A percentile compares a stretch with the other conserved stretches of the same genome.
These are phyloP conservation scores for Listronotus oregonensis DNA, from an alignment of 1,140 invertebrate genomes.

Conservation along the genomic window DNA sequence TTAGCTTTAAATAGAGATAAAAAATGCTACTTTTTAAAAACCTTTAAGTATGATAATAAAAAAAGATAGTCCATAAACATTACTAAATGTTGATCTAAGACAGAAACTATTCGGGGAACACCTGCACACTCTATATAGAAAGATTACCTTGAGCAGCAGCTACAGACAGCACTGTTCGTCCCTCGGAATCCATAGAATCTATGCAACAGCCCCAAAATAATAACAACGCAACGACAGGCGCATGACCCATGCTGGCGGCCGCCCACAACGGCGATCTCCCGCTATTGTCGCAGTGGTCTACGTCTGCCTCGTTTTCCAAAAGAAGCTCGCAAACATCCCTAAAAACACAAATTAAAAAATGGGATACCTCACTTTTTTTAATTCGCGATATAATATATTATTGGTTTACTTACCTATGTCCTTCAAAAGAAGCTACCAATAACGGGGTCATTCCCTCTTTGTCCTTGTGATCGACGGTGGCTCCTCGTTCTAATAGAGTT, in stretches of 20 bases:
- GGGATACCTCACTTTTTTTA: too few relatives aligned
- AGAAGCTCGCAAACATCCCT: conserved; percentile 82
- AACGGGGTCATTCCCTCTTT: conserved; percentile 92
- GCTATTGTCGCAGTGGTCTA: conserved; percentile 80
- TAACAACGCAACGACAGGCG: conserved; percentile 76
- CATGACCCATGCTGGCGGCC: conserved; percentile 85
- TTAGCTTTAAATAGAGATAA: too few relatives aligned
- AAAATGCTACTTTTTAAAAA: too few relatives aligned
- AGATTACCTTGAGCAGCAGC: conserved; percentile 80
- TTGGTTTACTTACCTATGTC: conserved; percentile 70
- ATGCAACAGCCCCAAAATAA: conserved; percentile 90
- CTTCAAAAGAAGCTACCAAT: conserved; percentile 92
- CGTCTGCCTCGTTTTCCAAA: conserved; percentile 84
- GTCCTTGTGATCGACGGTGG: conserved; percentile 86
- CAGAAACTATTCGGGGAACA: too few relatives aligned
- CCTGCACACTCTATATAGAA: too few relatives aligned
- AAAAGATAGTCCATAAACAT: too few relatives aligned
- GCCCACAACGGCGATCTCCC: conserved; percentile 81
- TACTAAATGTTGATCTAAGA: too few relatives aligned
- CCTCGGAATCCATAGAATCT: conserved; percentile 88
- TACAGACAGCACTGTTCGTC: conserved; percentile 84
- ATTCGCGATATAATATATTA: too few relatives aligned
- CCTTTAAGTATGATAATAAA: too few relatives aligned
- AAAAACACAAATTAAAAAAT: conserved; percentile 31
- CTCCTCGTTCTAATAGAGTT: conserved; percentile 82